phyloP scores from a whole-genome alignment of 2,888 invertebrate species.

The Sturmia bella region DNA sequence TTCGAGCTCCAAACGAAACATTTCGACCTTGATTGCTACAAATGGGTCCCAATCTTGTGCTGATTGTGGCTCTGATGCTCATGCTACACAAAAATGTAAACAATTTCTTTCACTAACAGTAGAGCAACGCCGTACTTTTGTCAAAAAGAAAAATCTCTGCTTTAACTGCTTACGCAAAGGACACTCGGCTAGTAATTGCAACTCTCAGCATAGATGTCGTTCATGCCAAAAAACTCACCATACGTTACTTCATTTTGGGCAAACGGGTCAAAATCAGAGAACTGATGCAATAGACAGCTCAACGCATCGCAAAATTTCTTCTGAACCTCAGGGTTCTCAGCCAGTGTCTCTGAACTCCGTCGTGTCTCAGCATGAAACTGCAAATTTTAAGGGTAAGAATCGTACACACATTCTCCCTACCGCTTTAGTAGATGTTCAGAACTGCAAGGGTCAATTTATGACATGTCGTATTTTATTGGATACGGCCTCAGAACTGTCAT shows the following conservation, averaged over 20 bases:
- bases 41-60: not conserved
- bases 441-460: not conserved
- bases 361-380: not conserved
- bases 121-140: slow-evolving; percentile 15
- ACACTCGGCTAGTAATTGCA: slow-evolving; percentile 9
- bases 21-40: not conserved
- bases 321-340: not conserved
- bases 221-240: slow-evolving; percentile 18
- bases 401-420: slow-evolving; percentile 20
- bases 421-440: slow-evolving; percentile 3
- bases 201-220: slow-evolving; percentile 10
- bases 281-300: too few species aligned
- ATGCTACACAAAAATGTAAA: slow-evolving; percentile 8
- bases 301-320: not conserved
- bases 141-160: slow-evolving; percentile 1
- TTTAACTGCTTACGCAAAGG: slow-evolving; percentile 23
- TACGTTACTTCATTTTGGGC: too few species aligned
- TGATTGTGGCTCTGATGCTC: slow-evolving; percentile 7
- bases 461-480: slow-evolving; percentile 33
- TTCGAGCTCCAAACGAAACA: not conserved
- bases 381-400: not conserved
- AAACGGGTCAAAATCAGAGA: too few species aligned
- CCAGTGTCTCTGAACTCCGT: slow-evolving; percentile 4
- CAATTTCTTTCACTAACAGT: slow-evolving; percentile 11
- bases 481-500: slow-evolving; percentile 19